Conservation (phyloP, 2,113 vertebrate genomes). For the Dicentrarchus labrax region DNA sequence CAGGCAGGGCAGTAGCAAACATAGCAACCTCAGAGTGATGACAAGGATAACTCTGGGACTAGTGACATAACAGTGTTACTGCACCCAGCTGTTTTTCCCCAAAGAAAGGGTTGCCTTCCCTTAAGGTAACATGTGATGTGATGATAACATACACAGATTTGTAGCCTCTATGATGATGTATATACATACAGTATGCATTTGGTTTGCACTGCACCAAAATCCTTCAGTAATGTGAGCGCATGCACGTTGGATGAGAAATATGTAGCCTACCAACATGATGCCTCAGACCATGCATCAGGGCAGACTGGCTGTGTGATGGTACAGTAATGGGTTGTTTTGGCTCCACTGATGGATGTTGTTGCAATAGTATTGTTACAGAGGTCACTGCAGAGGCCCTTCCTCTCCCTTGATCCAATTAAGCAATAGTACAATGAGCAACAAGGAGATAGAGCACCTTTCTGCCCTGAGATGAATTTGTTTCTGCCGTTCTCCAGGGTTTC, state of each 20-base stretch:
- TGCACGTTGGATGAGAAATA: background rate
- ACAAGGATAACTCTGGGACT: background rate
- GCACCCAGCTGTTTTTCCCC: background rate
- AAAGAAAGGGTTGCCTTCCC: background rate
- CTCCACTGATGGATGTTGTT: constrained; percentile 46
- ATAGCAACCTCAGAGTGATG: background rate
- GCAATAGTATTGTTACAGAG: constrained; percentile 31
- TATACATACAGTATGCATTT: background rate
- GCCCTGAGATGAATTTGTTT: constrained; percentile 34
- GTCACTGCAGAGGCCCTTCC: constrained; percentile 24
- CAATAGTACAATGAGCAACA: constrained; percentile 27
- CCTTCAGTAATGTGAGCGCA: background rate
- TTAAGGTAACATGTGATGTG: background rate
- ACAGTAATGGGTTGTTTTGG: constrained; percentile 6
- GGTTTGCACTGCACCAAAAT: background rate
- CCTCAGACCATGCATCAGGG: background rate
- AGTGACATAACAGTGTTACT: background rate
- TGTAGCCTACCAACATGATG: background rate
- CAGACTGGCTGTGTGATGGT: background rate
- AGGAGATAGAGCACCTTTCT: constrained; percentile 2
- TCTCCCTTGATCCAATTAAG: constrained; percentile 48
- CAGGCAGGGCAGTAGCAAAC: background rate
- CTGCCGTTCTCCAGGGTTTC: background rate
- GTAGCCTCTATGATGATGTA: background rate
- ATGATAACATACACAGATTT: background rate